phyloP scores from a whole-genome alignment of 2,113 vertebrate species.

The Corynorhinus townsendii region DNA sequence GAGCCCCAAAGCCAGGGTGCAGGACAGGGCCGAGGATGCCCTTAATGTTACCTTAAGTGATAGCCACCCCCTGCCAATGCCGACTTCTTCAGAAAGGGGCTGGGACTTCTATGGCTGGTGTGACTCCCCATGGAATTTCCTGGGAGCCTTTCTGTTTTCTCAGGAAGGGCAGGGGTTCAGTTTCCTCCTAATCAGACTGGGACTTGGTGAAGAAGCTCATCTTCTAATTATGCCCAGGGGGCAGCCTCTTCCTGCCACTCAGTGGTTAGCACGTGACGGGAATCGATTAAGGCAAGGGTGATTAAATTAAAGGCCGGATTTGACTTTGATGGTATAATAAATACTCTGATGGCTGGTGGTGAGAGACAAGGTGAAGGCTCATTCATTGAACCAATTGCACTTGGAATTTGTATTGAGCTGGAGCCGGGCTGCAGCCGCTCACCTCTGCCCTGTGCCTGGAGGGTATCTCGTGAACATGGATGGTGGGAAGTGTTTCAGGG shows the following conservation, averaged over 20 bases:
- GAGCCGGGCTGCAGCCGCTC: not conserved
- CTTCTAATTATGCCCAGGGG: conserved; percentile 6
- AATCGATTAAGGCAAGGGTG: not conserved
- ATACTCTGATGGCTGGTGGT: not conserved
- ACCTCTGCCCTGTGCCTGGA: not conserved
- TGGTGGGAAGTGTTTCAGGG: not conserved
- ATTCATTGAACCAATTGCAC: not conserved
- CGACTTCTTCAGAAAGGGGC: not conserved
- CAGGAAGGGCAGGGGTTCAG: not conserved
- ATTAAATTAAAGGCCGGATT: not conserved
- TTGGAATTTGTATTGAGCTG: not conserved
- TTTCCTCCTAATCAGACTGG: conserved; percentile 19
- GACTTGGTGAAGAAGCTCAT: not conserved
- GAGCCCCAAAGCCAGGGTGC: not conserved
- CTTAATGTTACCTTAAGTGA: not conserved
- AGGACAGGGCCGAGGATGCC: not conserved
- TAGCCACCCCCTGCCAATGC: not conserved
- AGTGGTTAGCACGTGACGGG: not conserved
- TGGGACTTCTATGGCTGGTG: not conserved
- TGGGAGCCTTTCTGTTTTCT: conserved; percentile 19
- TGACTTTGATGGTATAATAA: not conserved
- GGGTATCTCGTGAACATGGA: not conserved
- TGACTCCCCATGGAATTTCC: conserved; percentile 27
- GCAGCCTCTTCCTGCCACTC: not conserved
- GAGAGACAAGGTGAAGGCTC: not conserved